These are phyloP conservation scores for Spinus olivaceus DNA, from an alignment of 2,797 vertebrate genomes.

Conservation along the genomic window DNA sequence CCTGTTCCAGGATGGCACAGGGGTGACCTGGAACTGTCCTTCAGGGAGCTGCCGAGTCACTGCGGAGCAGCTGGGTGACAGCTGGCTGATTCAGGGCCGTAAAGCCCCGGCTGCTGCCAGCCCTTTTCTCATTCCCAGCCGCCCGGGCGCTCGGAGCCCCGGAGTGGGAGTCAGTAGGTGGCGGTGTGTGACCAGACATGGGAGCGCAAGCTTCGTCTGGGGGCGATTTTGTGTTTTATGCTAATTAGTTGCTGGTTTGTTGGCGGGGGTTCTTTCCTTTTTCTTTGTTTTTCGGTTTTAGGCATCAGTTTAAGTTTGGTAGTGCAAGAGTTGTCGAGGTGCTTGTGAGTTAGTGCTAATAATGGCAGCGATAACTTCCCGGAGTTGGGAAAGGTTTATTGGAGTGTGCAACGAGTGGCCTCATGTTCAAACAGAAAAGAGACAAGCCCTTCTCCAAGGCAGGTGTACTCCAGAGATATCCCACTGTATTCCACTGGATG, in stretches of 20 bases:
- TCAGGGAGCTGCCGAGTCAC: rapidly evolving
- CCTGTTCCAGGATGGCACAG: neutral
- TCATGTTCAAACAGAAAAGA: neutral
- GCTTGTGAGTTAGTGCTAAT: neutral
- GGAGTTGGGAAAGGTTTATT: neutral
- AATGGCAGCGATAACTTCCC: neutral
- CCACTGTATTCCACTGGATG: neutral
- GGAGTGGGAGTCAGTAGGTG: slow-evolving; percentile 33
- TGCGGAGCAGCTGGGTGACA: neutral
- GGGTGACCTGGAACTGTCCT: rapidly evolving
- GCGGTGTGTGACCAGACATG: slow-evolving; percentile 40
- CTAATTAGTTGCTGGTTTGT: neutral
- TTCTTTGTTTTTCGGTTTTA: neutral
- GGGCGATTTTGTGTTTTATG: neutral
- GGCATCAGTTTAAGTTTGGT: neutral
- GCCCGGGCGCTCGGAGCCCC: neutral
- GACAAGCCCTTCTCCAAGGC: neutral
- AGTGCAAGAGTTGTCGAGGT: neutral
- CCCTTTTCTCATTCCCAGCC: neutral
- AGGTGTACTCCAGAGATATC: neutral
- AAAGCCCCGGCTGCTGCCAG: neutral
- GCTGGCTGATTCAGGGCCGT: neutral
- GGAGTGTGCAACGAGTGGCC: neutral
- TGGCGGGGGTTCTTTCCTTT: neutral
- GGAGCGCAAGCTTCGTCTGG: rapidly evolving